Percentiles rank a stretch among this genome's conserved stretches.
Conservation (phyloP, 2,888 invertebrate genomes). For the Timema podura region DNA sequence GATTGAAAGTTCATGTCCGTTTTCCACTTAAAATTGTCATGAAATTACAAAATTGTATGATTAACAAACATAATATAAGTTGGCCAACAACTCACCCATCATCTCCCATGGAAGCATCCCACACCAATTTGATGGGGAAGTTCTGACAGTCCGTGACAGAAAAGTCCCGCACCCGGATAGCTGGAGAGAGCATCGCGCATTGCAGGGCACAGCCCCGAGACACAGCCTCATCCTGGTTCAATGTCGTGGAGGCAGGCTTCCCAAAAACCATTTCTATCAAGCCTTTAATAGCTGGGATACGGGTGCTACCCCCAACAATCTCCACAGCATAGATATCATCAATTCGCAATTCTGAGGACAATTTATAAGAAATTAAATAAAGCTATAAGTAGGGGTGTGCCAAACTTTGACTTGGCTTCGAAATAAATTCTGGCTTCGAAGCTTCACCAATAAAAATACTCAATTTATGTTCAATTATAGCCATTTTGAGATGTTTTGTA, state of each 20-base stretch:
- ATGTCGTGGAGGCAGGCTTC: constrained; percentile 85
- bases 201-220: constrained; percentile 92
- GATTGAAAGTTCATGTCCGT: no score
- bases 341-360: constrained; percentile 61
- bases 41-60: background rate
- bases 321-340: constrained; percentile 94
- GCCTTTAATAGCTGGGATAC: constrained; percentile 89
- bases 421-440: no score
- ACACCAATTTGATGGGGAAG: constrained; percentile 79
- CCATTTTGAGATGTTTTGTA: no score
- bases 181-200: constrained; percentile 96
- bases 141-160: constrained; percentile 88
- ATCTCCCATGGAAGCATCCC: constrained; percentile 65
- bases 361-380: no score
- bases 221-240: constrained; percentile 98
- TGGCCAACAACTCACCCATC: constrained; percentile 47
- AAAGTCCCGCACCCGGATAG: constrained; percentile 95
- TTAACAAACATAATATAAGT: background rate
- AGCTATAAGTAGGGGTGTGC: no score
- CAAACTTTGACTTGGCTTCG: no score
- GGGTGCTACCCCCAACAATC: constrained; percentile 91
- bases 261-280: constrained; percentile 84
- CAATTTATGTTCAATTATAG: no score
- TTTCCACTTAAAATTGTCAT: no score
- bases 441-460: no score